Evolutionary conservation across 2,113 vertebrate genomes (phyloP), one percentile per base, ranked within the genome.

Genomic region (Lichenostomus cassidix): DNA sequence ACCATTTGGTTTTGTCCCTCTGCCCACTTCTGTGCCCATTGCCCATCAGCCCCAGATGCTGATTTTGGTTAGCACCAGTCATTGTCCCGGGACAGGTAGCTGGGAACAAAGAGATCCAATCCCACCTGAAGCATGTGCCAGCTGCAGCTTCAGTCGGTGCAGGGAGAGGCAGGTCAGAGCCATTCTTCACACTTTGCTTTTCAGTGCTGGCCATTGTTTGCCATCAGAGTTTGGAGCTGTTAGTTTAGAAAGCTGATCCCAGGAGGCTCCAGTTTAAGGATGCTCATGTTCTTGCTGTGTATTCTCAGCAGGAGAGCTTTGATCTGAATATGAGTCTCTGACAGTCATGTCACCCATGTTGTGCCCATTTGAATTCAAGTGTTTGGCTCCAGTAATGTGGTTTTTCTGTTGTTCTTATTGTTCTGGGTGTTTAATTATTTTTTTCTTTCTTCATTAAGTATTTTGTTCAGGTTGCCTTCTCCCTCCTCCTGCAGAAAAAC

Each of bases 241-340:
- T 83, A 65, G 53, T 91, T 94, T 93, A 90, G 90, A 96, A 95
- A 69, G 77, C 47, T 8, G 67, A 84, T 94, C 83, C 64, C 78
- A 90, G 70, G 60, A 96, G 59, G 82, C 82, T 89, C 29, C 9
- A 4, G 46, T 90, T 95, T 87, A 89, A 83, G 94, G 85, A 94
- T 82, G 94, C 37, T 95, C 77, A 35, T 94, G 94, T 97, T 95
- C 94, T 95, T 95, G 79, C 71, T 81, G 82, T 46, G 56, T 56
- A 73, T 87, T 90, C 67, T 65, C 92, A 90, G 87, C 46, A 89
- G 83, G 89, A 75, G 69, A 65, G 63, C 90, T 97, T 91, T 97
- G 92, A 95, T 95, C 87, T 71, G 68, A 65, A 22, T 59, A 52
- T 55, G 31, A 95, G 74, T 76, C 88, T 94, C 59, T 60, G 64